Base-by-base conservation (phyloP, 2,113 vertebrate species). In the Cyprinus carpio region DNA sequence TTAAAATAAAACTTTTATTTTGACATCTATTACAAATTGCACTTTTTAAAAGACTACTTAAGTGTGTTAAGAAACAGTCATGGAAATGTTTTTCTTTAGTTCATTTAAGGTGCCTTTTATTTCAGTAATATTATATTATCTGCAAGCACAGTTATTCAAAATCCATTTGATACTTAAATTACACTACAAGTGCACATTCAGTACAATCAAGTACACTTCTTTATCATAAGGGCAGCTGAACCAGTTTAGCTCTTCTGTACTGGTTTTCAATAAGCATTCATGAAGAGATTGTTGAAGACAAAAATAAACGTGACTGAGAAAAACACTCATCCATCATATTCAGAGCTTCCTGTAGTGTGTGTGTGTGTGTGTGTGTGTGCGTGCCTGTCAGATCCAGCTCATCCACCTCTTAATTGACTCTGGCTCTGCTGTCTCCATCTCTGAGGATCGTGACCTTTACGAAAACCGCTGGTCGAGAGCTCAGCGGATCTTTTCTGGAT, bases 381-480 rank as follows among this genome's bases (percentile, higher is more conserved):
- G 29, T 9, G 37, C 0, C 72, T 49, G 15, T 84, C 54, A 75
- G 65, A 60, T 58, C 6, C 54, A 20, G 23, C 80, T 65, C 64
- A 40, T 37, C 69, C 77, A 81, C 81, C 86, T 25, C 58, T 67
- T 67, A 77, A 90, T 84, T 84, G 77, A 88, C 91, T 91, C 90
- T 81, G 86, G 49, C 69, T 51, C 60, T 46, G 65, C 78, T 80
- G 72, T 76, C 58, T 80, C 88, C 86, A 88, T 90, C 90, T 89
- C 85, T 84, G 89, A 84, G 88, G 67, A 89, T 80, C 78, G n/a
- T 90, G 92, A 92, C 92, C 93, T 90, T 86, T 90, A 82, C 67
- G 69, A 85, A 86, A 76, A 85, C 64, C 85, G 87, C 90, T 92
- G 91, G 90, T 87, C 82, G 84, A 58, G 87, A 31, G 64, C 84